A percentile compares a stretch with the other conserved stretches of the same genome.
Evolutionary conservation across 2,113 vertebrate genomes (phyloP).

Genomic region (Salvator merianae): DNA sequence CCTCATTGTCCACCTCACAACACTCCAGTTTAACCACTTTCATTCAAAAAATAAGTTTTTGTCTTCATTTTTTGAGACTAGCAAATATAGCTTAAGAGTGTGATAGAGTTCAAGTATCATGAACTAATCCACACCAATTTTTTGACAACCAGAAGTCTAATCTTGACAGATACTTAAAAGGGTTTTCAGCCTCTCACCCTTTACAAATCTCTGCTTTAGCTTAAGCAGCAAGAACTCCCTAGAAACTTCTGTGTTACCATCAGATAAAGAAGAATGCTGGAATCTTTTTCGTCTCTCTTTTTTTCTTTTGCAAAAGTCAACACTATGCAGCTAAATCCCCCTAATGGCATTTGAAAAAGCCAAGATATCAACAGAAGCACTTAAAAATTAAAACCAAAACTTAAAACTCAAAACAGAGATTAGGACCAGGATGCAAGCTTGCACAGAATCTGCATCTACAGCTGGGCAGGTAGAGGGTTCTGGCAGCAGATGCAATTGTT

Average conservation of each 20-base stretch:
- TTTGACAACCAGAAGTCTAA: conserved; percentile 41
- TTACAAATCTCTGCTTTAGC: conserved; percentile 30
- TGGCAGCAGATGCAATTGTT: too few species aligned
- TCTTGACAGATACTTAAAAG: conserved; percentile 45
- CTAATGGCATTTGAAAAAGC: neutral
- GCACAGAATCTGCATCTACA: too few species aligned
- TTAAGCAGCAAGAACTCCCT: conserved; percentile 12
- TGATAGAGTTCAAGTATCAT: conserved; percentile 39
- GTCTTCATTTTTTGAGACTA: conserved; percentile 42
- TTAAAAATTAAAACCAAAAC: too few species aligned
- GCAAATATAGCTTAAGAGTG: neutral
- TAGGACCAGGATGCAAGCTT: too few species aligned
- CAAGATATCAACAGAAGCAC: neutral
- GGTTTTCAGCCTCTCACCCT: conserved; percentile 30
- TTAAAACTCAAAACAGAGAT: too few species aligned
- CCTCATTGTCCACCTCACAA: conserved; percentile 23
- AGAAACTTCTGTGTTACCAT: conserved; percentile 32
- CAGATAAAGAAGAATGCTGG: conserved; percentile 7
- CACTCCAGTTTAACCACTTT: conserved; percentile 55
- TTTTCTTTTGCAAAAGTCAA: neutral
- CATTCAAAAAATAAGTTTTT: conserved; percentile 46
- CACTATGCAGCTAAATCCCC: neutral
- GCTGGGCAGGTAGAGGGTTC: too few species aligned
- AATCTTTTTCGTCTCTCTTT: neutral
- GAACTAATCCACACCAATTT: conserved; percentile 46